Conservation (phyloP, 2,797 vertebrate species). For the Euphonia xanthogaster region DNA sequence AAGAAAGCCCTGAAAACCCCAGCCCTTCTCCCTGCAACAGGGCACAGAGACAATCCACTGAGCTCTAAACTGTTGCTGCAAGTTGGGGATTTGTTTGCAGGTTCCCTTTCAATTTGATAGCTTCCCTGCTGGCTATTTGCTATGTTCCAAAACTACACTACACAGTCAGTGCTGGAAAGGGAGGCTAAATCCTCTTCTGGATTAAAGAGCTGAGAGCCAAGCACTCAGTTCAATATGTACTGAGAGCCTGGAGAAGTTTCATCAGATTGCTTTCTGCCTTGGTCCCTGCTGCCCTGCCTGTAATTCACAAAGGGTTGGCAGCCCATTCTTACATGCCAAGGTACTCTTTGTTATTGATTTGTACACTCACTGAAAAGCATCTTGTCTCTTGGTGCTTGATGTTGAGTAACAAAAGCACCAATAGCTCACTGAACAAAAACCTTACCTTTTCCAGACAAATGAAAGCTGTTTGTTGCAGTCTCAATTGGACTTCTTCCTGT, state of each 20-base stretch:
- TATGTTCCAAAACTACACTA: not conserved
- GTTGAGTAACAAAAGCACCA: not conserved
- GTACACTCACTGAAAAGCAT: not conserved
- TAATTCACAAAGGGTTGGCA: not conserved
- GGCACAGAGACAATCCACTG: not conserved
- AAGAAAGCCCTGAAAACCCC: not conserved
- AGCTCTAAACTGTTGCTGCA: not conserved
- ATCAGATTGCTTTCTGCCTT: not conserved
- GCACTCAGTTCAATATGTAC: not conserved
- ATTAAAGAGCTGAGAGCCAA: not conserved
- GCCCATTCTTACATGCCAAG: not conserved
- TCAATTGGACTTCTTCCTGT: not conserved
- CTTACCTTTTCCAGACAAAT: conserved; percentile 48
- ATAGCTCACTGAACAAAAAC: not conserved
- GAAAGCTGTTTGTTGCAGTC: not conserved
- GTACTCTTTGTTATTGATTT: not conserved
- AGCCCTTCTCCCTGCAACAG: not conserved
- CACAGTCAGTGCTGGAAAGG: not conserved
- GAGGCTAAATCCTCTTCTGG: not conserved
- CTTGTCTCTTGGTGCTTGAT: not conserved
- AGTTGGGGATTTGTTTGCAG: not conserved
- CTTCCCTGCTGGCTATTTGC: not conserved
- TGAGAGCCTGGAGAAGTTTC: not conserved
- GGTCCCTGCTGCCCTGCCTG: not conserved
- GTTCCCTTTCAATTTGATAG: not conserved